Evolutionary conservation across 2,797 vertebrate genomes (phyloP), one percentile per base, ranked within the genome.

Genomic region (Enteromius argenteus): DNA sequence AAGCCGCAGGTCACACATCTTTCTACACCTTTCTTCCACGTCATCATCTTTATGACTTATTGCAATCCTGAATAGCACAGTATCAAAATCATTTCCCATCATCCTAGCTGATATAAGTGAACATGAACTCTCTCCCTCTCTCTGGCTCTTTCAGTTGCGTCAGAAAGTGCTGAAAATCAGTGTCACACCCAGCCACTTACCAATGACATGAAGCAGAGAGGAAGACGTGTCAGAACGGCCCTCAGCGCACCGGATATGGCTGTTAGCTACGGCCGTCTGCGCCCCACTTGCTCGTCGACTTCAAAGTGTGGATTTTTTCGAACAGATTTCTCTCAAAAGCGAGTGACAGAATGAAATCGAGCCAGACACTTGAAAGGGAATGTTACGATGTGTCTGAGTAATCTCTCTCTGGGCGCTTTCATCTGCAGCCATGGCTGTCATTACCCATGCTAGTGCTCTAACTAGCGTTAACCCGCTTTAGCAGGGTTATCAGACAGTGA

Each of bases 241-340:
- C 46, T 3, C 44, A 74, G 83, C 86, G 84, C 89, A 76, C 76
- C 79, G 88, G 90, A 91, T 90, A 87, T 86, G 92, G 87, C 87
- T 91, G 85, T 79, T 69, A 85, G 90, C 90, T 86, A 69, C 87
- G 60, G 85, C 83, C 89, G 90, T 90, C 91, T 91, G 90, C 86
- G 87, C 72, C 75, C 77, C 80, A 79, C 88, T 83, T 11, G 87
- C 89, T 87, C 83, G 44, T 89, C 80, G 75, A 88, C 91, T 92
- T 93, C 92, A 93, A 92, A 94, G 93, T 66, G 64, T 78, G 53
- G 80, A 53, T 84, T 68, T 90, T 86, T 80, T 87, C 85, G 90
- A 90, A 84, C 78, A 76, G 84, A 86, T 88, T 69, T 44, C 67
- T 39, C 81, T 86, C 84, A 37, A 79, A 82, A 77, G 79, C 46